Evolutionary conservation across 2,888 invertebrate species (phyloP).

Genomic region (Folsomia manolachei): DNA sequence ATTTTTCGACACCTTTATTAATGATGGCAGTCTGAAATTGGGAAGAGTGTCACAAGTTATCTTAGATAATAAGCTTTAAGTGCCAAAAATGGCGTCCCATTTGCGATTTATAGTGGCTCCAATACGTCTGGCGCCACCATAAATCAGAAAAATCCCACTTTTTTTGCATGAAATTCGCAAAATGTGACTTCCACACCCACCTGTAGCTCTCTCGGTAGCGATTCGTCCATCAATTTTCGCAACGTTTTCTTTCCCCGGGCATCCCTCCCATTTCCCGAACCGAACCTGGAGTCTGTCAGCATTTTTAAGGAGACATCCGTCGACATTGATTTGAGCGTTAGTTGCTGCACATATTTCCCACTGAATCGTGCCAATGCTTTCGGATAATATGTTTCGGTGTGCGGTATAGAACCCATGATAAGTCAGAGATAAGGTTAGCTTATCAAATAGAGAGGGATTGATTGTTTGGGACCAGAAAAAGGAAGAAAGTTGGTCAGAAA

Average conservation of each 20-base stretch:
- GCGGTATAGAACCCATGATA: too few relatives aligned
- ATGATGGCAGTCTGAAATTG: too few relatives aligned
- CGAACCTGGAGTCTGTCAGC: background rate
- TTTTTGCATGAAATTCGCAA: too few relatives aligned
- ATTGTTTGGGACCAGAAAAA: background rate
- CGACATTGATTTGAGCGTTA: background rate
- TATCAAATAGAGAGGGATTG: background rate
- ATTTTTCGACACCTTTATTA: conserved; percentile 8
- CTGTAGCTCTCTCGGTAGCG: conserved; percentile 20
- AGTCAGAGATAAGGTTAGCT: too few relatives aligned
- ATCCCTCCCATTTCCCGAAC: conserved; percentile 1
- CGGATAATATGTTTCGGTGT: conserved; percentile 11
- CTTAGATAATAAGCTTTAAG: too few relatives aligned
- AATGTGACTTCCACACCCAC: background rate
- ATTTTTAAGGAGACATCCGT: background rate
- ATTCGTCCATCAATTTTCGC: conserved; percentile 17
- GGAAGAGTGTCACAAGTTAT: too few relatives aligned
- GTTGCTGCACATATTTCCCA: background rate
- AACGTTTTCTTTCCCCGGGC: conserved; percentile 20
- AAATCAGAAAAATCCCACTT: too few relatives aligned
- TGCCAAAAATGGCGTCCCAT: too few relatives aligned
- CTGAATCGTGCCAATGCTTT: conserved; percentile 2
- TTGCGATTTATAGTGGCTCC: too few relatives aligned
- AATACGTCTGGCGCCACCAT: too few relatives aligned
- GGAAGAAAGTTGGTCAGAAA: background rate